These are phyloP conservation scores for Malurus alboscapulatus DNA, from an alignment of 2,113 vertebrate species.

Conservation along the genomic window DNA sequence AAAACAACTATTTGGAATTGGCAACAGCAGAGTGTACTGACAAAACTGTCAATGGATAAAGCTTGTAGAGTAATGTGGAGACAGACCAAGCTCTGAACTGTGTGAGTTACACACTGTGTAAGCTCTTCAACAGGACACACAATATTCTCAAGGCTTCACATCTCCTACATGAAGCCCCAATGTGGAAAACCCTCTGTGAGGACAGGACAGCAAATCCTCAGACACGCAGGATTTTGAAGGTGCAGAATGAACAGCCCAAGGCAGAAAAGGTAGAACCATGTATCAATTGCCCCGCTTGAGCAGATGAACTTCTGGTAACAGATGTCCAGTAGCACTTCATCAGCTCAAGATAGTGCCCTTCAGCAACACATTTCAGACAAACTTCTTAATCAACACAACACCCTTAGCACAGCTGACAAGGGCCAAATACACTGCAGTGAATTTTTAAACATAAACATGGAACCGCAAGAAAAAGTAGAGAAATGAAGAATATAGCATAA, in stretches of 20 bases:
- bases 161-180: neutral
- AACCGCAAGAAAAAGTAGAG: neutral
- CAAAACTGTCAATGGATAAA: neutral
- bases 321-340: neutral
- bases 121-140: neutral
- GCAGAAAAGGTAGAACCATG: neutral
- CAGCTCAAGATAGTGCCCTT: neutral
- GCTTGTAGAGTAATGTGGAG: neutral
- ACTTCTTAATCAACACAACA: neutral
- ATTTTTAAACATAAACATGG: neutral
- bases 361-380: neutral
- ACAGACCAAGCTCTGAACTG: neutral
- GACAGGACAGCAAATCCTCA: neutral
- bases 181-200: fast-evolving
- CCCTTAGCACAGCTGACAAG: neutral
- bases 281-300: neutral
- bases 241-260: neutral
- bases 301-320: neutral
- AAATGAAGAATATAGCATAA: neutral
- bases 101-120: fast-evolving
- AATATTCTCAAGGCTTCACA: fast-evolving
- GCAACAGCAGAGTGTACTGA: neutral
- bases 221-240: neutral
- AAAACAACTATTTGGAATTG: neutral
- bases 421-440: neutral